phyloP scores from a whole-genome alignment of 2,113 vertebrate species.

The Dolichallabes microphthalmus region DNA sequence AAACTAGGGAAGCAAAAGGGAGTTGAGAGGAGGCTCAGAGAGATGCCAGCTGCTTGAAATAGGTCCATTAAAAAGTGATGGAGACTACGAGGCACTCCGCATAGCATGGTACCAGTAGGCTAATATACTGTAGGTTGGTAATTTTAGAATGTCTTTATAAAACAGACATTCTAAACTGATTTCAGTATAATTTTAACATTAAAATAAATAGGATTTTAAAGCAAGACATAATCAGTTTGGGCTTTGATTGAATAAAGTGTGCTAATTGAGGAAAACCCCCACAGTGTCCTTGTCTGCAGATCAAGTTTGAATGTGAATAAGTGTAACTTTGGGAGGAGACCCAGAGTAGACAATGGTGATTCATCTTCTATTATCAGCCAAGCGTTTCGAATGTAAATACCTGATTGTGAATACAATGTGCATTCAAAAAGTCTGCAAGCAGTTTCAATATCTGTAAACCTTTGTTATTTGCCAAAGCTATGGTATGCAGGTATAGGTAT shows the following conservation, averaged over 20 bases:
- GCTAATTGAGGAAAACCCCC: neutral
- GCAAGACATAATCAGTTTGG: neutral
- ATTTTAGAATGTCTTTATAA: neutral
- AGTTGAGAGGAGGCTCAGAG: slow-evolving; percentile 27
- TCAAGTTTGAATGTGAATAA: slow-evolving; percentile 46
- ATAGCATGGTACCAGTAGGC: neutral
- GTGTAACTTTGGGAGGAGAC: slow-evolving; percentile 28
- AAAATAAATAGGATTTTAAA: neutral
- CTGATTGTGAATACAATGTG: slow-evolving; percentile 42
- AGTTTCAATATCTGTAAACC: neutral
- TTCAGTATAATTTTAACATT: neutral
- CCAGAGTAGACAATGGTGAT: slow-evolving; percentile 25
- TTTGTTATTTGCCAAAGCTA: neutral
- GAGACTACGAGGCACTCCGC: slow-evolving; percentile 11
- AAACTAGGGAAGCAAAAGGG: slow-evolving; percentile 50
- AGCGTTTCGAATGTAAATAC: slow-evolving; percentile 48
- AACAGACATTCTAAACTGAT: neutral
- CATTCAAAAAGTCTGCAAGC: slow-evolving; percentile 6
- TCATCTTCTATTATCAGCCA: slow-evolving; percentile 15
- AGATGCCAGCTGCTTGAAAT: slow-evolving; percentile 51
- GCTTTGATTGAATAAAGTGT: neutral
- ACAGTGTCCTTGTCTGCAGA: slow-evolving; percentile 12
- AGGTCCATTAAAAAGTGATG: slow-evolving; percentile 52
- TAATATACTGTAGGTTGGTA: neutral
- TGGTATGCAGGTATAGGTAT: neutral